phyloP scores from a whole-genome alignment of 2,888 invertebrate genomes.

The Coleophora flavipennella region DNA sequence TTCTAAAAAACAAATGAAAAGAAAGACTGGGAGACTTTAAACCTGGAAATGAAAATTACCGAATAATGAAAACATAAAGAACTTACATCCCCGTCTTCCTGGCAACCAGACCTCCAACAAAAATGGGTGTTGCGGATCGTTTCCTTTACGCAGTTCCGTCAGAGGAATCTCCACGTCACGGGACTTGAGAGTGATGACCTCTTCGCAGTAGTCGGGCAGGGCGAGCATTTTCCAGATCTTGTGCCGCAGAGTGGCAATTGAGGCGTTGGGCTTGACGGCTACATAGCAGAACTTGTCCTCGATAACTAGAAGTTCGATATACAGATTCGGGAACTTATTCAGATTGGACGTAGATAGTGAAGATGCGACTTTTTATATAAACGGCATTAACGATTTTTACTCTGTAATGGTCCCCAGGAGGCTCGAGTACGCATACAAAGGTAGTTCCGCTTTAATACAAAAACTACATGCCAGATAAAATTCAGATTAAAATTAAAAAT shows the following conservation, averaged over 20 bases:
- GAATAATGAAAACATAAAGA: conserved; percentile 1
- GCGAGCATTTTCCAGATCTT: conserved; percentile 59
- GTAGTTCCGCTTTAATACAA: too few species aligned
- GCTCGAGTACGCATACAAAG: too few species aligned
- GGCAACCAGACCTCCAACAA: conserved; percentile 56
- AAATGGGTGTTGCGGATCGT: conserved; percentile 50
- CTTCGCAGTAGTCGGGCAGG: conserved; percentile 59
- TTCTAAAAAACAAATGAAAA: too few species aligned
- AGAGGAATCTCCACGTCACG: conserved; percentile 42
- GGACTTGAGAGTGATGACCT: conserved; percentile 48
- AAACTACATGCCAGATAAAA: too few species aligned
- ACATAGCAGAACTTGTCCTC: conserved; percentile 52
- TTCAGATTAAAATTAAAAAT: too few species aligned
- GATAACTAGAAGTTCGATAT: conserved; percentile 33
- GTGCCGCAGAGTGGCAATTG: conserved; percentile 45
- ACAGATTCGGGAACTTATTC: too few species aligned
- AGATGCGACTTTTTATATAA: too few species aligned
- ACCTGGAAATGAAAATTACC: conserved; percentile 20
- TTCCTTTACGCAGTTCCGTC: conserved; percentile 47
- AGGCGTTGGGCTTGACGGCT: conserved; percentile 44
- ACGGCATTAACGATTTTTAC: too few species aligned
- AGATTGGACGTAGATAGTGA: too few species aligned
- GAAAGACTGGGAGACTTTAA: not conserved
- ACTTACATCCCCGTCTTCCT: conserved; percentile 13
- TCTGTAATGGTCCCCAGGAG: too few species aligned